Evolutionary conservation across 2,113 vertebrate species (phyloP), one percentile per base, ranked within the genome.

Genomic region (Microcebus jonahi): DNA sequence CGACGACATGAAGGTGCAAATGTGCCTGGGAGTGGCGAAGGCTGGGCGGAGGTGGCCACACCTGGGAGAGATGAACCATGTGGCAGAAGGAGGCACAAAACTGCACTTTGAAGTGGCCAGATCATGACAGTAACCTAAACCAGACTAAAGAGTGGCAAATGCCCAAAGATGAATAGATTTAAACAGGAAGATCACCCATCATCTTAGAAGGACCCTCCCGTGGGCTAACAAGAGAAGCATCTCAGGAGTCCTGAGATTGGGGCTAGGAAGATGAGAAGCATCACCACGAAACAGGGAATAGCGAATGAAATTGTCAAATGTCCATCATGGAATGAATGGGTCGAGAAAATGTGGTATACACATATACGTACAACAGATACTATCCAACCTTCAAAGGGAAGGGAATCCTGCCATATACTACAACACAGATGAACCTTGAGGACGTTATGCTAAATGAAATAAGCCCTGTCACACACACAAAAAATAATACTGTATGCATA

Each of bases 331-430:
- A n/a, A 53, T 61, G 50, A 61, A 25, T 34, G 45, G 70, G 23
- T 8, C n/a, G 3, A 68, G 73, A 86, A 70, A 67, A 75, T 8
- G 31, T 45, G 20, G 53, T 18, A 18, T 18, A 18, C 53, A 36
- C 3, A 1, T 15, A 9, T 13, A 21, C 5, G 10, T 3, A n/a
- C 68, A 36, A 34, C 2, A 18, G 25, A 8, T 59, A 12, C 17
- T 8, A 31, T 7, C 50, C 36, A 14, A 15, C 45, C 61, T 57
- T 45, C n/a, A n/a, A 77, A 59, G 50, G 27, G 20, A 48, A 65
- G 71, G 79, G 31, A 39, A 29, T 67, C 27, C 42, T 50, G 27
- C 39, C 23, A n/a, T n/a, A 0, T 7, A 20, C 42, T 45, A 27
- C 39, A 31, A 71, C 42, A 18, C 0, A 23, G 57, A 45, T 50